Base-by-base conservation (phyloP, 2,888 invertebrate species). In the Trachelus tabidus region DNA sequence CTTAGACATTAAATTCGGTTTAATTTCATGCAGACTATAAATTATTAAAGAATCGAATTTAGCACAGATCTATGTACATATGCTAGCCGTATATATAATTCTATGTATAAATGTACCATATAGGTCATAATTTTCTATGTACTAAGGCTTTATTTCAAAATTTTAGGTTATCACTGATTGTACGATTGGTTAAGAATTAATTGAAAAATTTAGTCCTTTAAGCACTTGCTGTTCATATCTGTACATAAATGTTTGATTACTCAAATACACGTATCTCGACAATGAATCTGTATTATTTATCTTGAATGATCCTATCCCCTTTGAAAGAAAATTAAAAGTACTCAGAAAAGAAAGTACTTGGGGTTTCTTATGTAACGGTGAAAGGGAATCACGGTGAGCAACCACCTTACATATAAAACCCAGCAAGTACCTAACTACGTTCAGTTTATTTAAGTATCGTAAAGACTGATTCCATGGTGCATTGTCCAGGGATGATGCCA, bases 401-500 rank as follows among this genome's bases (percentile, higher is more conserved):
- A 56, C 56, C 23, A 56, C 56, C 56, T 56, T 23, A 56, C 56
- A 23, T 56, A 23, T 56, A 56, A 9, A 56, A 56, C 56, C 56
- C 56, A 23, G 56, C 56, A 56, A 56, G 56, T 23, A 56, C 56
- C 23, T 56, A 56, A 56, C 56, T 56, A 56, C 23, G 56, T 23
- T 9, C 56, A 23, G 68, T 79, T 81, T 80, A 75, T 83, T 85
- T 76, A 77, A 76, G 73, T 76, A 76, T 79, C 73, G 75, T 73
- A 37, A 69, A 77, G 79, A 77, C 73, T 69, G 33, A 73, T 56
- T 34, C 69, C 34, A 34, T n/a, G 30, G 35, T 12, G 76, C 76
- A 90, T 89, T 89, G 89, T 89, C 87, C 86, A 85, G 85, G 87
- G 88, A 89, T 88, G 86, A 89, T 85, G 86, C 81, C 81, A 79